A percentile compares a stretch with the other conserved stretches of the same genome.
phyloP scores from a whole-genome alignment of 2,113 vertebrate species.

The Struthio camelus region DNA sequence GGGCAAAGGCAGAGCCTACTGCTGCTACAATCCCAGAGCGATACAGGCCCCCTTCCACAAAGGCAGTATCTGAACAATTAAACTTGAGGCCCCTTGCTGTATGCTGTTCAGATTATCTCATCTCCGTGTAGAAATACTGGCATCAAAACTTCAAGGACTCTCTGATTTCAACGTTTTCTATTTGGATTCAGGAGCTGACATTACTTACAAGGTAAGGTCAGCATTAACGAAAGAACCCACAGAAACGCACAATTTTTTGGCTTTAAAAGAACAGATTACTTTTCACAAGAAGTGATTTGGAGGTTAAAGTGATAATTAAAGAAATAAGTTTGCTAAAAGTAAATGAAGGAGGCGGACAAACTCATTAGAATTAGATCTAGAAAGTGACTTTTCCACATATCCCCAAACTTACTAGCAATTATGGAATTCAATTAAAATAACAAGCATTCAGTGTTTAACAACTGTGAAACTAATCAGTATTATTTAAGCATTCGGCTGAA shows the following conservation, averaged over 20 bases:
- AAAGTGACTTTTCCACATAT: neutral
- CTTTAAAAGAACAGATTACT: neutral
- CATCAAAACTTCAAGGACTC: neutral
- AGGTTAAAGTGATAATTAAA: slow-evolving; percentile 2
- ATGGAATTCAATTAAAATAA: slow-evolving; percentile 32
- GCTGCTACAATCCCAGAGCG: neutral
- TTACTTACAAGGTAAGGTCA: neutral
- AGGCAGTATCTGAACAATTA: neutral
- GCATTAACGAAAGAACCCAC: neutral
- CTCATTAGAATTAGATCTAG: neutral
- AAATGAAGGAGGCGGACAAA: neutral
- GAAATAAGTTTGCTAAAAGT: slow-evolving; percentile 12
- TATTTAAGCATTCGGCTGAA: neutral
- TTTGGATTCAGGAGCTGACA: neutral
- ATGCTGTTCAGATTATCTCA: neutral
- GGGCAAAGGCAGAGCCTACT: neutral
- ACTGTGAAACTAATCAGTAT: neutral
- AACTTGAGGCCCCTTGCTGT: neutral
- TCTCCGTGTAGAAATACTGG: neutral
- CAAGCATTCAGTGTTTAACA: neutral
- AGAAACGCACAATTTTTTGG: neutral
- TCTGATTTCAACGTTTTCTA: neutral
- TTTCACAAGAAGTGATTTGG: neutral
- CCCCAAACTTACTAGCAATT: neutral
- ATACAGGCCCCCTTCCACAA: neutral